A percentile compares a stretch with the other conserved stretches of the same genome.
phyloP scores from a whole-genome alignment of 64 coral and sea anemone genomes.

The Montipora capricornis region DNA sequence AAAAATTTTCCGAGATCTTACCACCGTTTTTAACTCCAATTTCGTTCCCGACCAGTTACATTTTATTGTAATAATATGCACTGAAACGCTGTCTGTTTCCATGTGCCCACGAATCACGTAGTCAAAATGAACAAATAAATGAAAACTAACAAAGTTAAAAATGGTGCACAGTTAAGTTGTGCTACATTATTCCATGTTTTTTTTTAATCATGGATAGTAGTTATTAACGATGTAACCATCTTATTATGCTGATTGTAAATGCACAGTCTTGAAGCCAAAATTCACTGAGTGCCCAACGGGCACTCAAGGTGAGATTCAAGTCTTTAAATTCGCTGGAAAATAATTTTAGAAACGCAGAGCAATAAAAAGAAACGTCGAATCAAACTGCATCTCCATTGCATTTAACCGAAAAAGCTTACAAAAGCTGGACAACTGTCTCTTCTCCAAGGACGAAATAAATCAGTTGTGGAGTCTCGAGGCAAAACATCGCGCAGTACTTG shows the following conservation, averaged over 20 bases:
- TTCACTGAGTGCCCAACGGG: not conserved
- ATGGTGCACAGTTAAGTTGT: too few species aligned
- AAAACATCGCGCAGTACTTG: conserved; percentile 34
- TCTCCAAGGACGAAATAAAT: conserved; percentile 12
- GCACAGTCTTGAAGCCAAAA: not conserved
- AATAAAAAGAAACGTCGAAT: not conserved
- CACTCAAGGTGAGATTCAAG: not conserved
- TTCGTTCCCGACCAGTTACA: too few species aligned
- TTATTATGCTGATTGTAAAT: too few species aligned
- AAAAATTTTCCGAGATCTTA: too few species aligned
- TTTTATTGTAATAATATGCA: too few species aligned
- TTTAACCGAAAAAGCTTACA: conserved; percentile 46
- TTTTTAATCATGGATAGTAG: too few species aligned
- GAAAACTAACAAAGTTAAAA: too few species aligned
- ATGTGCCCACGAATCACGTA: not conserved
- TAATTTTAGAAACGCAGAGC: not conserved
- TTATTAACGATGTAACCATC: too few species aligned
- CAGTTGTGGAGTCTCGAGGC: conserved; percentile 25
- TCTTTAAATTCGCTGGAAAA: not conserved
- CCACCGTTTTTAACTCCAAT: too few species aligned
- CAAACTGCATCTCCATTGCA: not conserved
- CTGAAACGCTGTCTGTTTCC: not conserved
- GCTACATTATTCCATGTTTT: too few species aligned
- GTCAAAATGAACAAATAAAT: not conserved
- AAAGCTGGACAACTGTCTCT: conserved; percentile 49